Conservation (phyloP, 2,113 vertebrate genomes). For the Rhea americana region DNA sequence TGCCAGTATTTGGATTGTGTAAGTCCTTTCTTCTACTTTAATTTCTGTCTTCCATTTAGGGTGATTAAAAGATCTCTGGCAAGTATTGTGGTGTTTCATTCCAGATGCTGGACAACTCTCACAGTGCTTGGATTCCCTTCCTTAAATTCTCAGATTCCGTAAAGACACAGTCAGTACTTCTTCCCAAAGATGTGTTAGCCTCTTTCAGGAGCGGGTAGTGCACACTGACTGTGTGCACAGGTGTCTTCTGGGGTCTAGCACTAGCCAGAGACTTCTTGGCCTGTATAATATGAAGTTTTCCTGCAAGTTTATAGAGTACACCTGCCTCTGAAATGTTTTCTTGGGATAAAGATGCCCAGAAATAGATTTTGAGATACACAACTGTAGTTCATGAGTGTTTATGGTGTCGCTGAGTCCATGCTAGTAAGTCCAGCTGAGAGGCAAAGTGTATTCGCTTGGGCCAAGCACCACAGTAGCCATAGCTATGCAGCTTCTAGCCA, state of each 20-base stretch:
- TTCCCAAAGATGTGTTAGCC: neutral
- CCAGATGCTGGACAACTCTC: neutral
- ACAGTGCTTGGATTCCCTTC: neutral
- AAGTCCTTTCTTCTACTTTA: neutral
- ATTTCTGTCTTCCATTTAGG: neutral
- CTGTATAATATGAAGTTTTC: neutral
- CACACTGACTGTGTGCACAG: neutral
- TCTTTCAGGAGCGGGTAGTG: neutral
- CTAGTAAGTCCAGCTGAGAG: neutral
- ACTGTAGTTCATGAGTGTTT: neutral
- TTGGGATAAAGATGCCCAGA: neutral
- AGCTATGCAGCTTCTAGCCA: neutral
- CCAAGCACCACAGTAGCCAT: neutral
- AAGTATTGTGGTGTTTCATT: neutral
- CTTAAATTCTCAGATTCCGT: neutral
- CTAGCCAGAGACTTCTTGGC: neutral
- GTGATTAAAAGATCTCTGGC: neutral
- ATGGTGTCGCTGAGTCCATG: neutral
- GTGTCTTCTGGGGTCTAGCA: neutral
- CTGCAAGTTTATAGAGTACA: neutral
- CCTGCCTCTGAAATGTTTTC: neutral
- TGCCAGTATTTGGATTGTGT: slow-evolving; percentile 7
- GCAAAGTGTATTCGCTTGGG: neutral
- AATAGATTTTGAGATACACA: neutral
- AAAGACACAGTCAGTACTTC: neutral